Base-by-base conservation (phyloP, 2,113 vertebrate genomes). In the Cheilinus undulatus region DNA sequence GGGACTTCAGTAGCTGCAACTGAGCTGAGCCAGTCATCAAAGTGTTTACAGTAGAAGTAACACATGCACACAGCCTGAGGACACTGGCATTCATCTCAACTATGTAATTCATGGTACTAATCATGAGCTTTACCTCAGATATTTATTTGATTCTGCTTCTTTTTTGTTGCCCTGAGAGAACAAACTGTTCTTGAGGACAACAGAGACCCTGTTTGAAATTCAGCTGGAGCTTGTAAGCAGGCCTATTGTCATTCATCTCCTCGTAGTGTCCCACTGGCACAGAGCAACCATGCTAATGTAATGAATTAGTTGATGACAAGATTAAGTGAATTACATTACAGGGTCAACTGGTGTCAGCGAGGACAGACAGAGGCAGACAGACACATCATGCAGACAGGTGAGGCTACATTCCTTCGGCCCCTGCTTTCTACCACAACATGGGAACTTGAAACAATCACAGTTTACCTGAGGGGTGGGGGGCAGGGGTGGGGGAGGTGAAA, bases 301-400 rank as follows among this genome's bases (percentile, higher is more conserved):
- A 59, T 69, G 42, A 74, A 36, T 62, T 38, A 62, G 40, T 53
- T 75, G 40, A 76, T 57, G 49, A 81, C 53, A 64, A 54, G 56
- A 78, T 57, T 30, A 58, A 58, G 22, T 67, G 52, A 26, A 49
- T 61, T 43, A 48, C 20, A 66, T 60, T 34, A 36, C 36, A 38
- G 58, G 60, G 70, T 76, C 66, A 68, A 52, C 65, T 59, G 50
- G 36, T 73, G 63, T 80, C 69, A 23, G 15, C 54, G 28, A 75
- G 27, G 59, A 61, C 42, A 27, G n/a, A n/a, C n/a, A n/a, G n/a
- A n/a, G n/a, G 19, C 34, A 42, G 67, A 53, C 24, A 43, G 34
- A 59, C 32, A 10, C 11, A 38, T 42, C n/a, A 10, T 7, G 45
- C 19, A 56, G 46, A 69, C 73, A 66, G 76, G 46, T 74, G 19